Evolutionary conservation across 2,888 invertebrate genomes (phyloP), one percentile per base, ranked within the genome.

Genomic region (Tholera decimalis): DNA sequence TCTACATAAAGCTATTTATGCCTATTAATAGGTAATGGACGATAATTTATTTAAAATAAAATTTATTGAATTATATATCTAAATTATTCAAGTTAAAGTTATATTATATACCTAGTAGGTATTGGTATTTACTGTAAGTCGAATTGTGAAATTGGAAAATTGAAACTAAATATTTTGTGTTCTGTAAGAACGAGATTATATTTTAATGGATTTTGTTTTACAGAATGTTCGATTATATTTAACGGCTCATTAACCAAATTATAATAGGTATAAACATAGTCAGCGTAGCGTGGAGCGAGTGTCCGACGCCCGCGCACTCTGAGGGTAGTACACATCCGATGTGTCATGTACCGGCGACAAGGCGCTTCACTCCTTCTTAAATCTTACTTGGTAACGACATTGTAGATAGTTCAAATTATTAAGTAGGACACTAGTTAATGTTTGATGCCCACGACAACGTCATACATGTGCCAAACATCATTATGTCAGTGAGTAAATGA

Each of bases 401-500:
- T 74, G 69, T 80, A 83, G 81, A 76, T 83, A 77, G 75, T 76
- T 77, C 77, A 66, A 80, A 76, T 77, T 80, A 78, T 72, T 77
- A 67, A 68, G 75, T 82, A 83, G 81, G 66, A 68, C 53, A 73
- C 55, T 83, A 83, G 71, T 62, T 77, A 71, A 75, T 64, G 62
- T 75, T 80, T 50, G 65, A 74, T 68, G 67, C 66, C 75, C 61
- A 60, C 69, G 46, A 80, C 49, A 49, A 77, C 56, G 68, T 76
- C 74, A 69, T 77, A 74, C 71, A 84, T 91, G 92, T 93, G 92
- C 92, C 92, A 93, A 93, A 92, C 86, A 83, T 89, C 86, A 88
- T 88, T 76, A 76, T 80, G 70, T 74, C 68, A 70, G 60, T 58
- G 62, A 67, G 63, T 69, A 68, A 65, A 62, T 61, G 63, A 85